Conservation (phyloP, 2,797 vertebrate species). For the Syndactyla subalaris region DNA sequence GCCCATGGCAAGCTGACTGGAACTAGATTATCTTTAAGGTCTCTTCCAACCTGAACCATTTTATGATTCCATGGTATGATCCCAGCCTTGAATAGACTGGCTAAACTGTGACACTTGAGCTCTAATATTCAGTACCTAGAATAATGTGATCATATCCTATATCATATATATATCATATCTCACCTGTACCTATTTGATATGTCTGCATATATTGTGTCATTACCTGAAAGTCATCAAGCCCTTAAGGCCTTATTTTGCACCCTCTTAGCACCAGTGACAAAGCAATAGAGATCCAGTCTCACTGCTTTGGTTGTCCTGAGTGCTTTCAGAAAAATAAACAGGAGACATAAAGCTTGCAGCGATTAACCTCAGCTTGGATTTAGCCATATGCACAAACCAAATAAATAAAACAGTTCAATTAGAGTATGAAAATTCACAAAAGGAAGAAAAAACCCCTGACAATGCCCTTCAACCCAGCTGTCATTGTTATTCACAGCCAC, state of each 20-base stretch:
- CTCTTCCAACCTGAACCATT: not conserved
- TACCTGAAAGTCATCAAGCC: not conserved
- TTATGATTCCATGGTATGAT: not conserved
- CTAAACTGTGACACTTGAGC: not conserved
- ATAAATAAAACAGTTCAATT: not conserved
- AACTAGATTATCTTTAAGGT: not conserved
- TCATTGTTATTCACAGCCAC: not conserved
- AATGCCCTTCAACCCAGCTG: not conserved
- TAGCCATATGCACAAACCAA: not conserved
- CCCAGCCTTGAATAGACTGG: not conserved
- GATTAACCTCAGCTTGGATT: not conserved
- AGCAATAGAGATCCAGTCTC: not conserved
- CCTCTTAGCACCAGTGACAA: not conserved
- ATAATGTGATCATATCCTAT: not conserved
- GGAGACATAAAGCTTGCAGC: not conserved
- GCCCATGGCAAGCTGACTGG: not conserved
- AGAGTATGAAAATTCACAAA: not conserved
- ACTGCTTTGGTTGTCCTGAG: not conserved
- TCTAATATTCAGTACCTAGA: not conserved
- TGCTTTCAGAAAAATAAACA: not conserved
- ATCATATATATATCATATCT: not conserved
- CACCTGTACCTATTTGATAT: not conserved
- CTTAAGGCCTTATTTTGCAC: not conserved
- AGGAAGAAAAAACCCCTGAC: fast-evolving
- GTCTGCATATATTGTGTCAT: not conserved